Base-by-base conservation (phyloP, 1,140 invertebrate species). In the Argopecten irradians region DNA sequence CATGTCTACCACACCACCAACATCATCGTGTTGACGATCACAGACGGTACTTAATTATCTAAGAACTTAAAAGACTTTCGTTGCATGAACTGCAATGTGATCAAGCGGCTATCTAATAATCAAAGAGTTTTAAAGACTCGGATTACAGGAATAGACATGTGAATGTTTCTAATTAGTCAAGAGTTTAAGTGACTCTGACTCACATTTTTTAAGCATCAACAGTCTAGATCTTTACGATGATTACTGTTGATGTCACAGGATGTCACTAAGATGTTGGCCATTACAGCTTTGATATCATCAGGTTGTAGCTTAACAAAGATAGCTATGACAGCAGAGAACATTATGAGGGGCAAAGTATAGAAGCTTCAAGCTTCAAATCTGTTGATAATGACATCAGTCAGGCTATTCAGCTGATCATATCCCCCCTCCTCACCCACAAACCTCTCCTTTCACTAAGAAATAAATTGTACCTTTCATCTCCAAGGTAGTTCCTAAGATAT, bases 41-140 rank as follows among this genome's bases (percentile, higher is more conserved):
- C 9, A 46, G 13, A n/a, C 22, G 1, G 55, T n/a, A 71, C 22
- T 11, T 71, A 71, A 71, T 71, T 71, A 71, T 71, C 55, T 28
- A 71, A 71, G 55, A 71, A n/a, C 28, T 71, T 71, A 28, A 71
- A 71, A 71, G 55, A 71, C 55, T 71, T 16, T n/a, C 22, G 28
- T 28, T 28, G 55, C 55, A 71, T 71, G 55, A 28, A 71, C 22
- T 28, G 55, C 1, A 5, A 71, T 71, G 55, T 71, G 55, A 71
- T 71, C 55, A 71, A 71, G n/a, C 55, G 1, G 28, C 22, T 71
- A 71, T 71, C 22, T 71, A 71, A 71, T 71, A 28, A 71, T 71
- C 55, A 71, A 71, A 71, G 55, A 28, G 55, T 71, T 71, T 71
- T 28, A 71, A 71, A 71, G 55, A 71, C 55, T 71, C 55, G n/a